Evolutionary conservation across 2,888 invertebrate genomes (phyloP), one percentile per base, ranked within the genome.

Genomic region (Callyntrura guangdongensis): DNA sequence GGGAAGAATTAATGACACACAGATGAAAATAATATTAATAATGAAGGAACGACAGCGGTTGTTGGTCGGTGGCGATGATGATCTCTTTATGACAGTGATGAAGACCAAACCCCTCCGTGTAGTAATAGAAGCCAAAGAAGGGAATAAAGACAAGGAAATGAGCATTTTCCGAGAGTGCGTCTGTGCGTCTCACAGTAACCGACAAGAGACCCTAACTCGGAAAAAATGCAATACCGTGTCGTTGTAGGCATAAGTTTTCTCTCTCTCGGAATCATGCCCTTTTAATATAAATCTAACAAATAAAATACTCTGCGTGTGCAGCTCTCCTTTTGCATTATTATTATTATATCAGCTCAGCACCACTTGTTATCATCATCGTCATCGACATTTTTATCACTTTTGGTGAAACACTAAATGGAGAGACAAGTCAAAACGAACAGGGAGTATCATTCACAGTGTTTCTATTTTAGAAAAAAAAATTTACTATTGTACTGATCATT

Each of bases 21-120:
- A 84, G 69, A 49, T 69, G 84, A 84, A 84, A 84, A 67, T 84
- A 67, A 84, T 85, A 85, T 47, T 85, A 72, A 56, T 72, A 72
- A 85, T 85, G 85, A 69, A 25, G 85, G 72, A 85, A 56, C 84
- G 69, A 67, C 85, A 36, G 36, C 59, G 67, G 69, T 85, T 20
- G 61, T 81, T 81, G 64, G 82, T 84, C 49, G 72, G 85, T 56
- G 85, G 69, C 72, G 84, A n/a, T 84, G 85, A 72, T 85, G 85
- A 85, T 85, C 85, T 85, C 72, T 85, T 72, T 69, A 85, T 72
- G 85, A 72, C 20, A 36, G 36, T 67, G 47, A 81, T 81, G 20
- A 20, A 61, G 61, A 82, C 79, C 25, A 53, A 25, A 53, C 27
- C 6, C 53, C 56, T 36, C 36, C 36, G 36, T 36, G 6, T 36